phyloP scores from a whole-genome alignment of 2,113 vertebrate genomes.

The Silurus asotus region DNA sequence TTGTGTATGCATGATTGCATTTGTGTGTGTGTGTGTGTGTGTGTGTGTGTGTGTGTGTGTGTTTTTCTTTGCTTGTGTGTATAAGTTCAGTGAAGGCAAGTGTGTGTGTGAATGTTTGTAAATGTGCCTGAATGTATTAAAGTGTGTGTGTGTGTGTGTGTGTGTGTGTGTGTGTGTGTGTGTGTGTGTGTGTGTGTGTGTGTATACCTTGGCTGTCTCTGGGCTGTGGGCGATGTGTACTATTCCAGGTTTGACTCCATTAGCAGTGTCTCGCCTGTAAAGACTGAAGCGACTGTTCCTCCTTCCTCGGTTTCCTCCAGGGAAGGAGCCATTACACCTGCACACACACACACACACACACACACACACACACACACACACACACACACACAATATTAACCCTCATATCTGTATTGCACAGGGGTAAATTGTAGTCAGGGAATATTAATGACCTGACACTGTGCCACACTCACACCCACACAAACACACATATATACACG shows the following conservation, averaged over 20 bases:
- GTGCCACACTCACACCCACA: background rate
- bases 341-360: conserved; percentile 28
- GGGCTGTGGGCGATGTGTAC: conserved; percentile 88
- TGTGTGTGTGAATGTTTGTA: background rate
- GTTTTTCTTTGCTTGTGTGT: background rate
- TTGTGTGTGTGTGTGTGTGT: conserved; percentile 1
- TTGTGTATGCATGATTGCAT: background rate
- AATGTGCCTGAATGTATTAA: background rate
- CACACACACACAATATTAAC: background rate
- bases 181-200: conserved; percentile 29
- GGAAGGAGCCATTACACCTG: conserved; percentile 94
- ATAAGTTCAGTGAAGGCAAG: conserved; percentile 42
- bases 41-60: background rate
- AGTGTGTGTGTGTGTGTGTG: conserved; percentile 1
- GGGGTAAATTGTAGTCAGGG: background rate
- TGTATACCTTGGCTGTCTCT: conserved; percentile 86
- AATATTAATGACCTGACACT: background rate
- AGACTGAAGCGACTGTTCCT: conserved; percentile 90
- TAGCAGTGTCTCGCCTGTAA: conserved; percentile 87
- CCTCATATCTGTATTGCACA: background rate
- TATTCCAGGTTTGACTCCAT: conserved; percentile 91
- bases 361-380: conserved; percentile 34
- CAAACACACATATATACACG: background rate
- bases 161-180: background rate
- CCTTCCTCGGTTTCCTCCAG: conserved; percentile 86